Evolutionary conservation across 2,113 vertebrate species (phyloP), one percentile per base, ranked within the genome.

Genomic region (Oceanodroma tethys): DNA sequence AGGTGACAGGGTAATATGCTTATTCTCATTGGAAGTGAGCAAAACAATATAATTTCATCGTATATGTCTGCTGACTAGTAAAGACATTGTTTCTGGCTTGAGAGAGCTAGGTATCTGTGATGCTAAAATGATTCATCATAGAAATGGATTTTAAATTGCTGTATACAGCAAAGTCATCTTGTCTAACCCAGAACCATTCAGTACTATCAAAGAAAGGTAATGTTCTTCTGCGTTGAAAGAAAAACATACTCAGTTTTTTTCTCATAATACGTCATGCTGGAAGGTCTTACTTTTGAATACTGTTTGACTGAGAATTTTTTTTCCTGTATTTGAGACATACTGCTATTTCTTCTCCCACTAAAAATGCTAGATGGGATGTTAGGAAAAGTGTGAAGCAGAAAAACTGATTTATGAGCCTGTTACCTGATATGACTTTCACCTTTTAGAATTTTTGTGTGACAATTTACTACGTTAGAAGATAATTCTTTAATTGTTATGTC

Each of bases 61-160:
- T 58, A 4, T 52, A 5, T 72, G 26, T 86, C 55, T 90, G 22
- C 71, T 95, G 75, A 72, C 63, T 48, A 43, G 27, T 62, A 32
- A 70, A 73, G n/a, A 48, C 22, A 12, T 30, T 56, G 19, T 73
- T 92, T 81, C 53, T 80, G 55, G 38, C 55, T 78, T 55, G 68
- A 84, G 67, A 43, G 22, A n/a, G 10, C 25, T 79, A 72, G 38
- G 11, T 78, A 36, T 67, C 32, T 86, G n/a, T 63, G 55, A 50
- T 88, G 47, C 55, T 88, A 56, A 87, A 81, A 73, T 53, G 32
- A 22, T 68, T 84, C 55, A 72, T 79, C 36, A 34, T n/a, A 75
- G n/a, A 81, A 96, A 75, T 87, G 47, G 30, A 63, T 83, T 94
- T 95, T 72, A 93, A 87, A 87, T 89, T 84, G 26, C 56, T 96